Evolutionary conservation across 1,140 invertebrate genomes (phyloP).

Genomic region (Eciton burchellii): DNA sequence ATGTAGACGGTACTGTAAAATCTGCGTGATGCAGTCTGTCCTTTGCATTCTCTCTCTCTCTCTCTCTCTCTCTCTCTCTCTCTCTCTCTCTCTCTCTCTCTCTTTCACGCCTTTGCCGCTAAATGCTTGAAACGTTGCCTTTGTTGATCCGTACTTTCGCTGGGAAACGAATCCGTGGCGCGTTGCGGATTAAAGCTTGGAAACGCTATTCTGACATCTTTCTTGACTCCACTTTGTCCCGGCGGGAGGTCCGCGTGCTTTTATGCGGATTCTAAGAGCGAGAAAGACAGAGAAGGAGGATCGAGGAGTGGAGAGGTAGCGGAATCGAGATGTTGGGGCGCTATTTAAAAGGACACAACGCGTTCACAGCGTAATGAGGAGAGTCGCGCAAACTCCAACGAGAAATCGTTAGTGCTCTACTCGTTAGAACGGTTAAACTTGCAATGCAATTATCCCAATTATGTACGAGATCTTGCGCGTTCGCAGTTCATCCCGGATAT

Average conservation of each 20-base stretch:
- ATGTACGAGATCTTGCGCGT: constrained; percentile 57
- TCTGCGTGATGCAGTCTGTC: constrained; percentile 16
- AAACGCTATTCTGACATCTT: constrained; percentile 57
- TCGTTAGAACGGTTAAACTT: constrained; percentile 51
- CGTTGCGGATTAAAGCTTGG: constrained; percentile 63
- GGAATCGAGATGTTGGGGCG: not conserved
- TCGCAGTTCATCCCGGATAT: constrained; percentile 49
- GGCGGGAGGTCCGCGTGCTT: constrained; percentile 35
- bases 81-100: not conserved
- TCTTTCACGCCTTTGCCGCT: constrained; percentile 9
- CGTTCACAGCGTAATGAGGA: constrained; percentile 52
- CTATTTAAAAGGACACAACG: constrained; percentile 43
- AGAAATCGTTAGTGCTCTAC: constrained; percentile 56
- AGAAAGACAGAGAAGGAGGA: constrained; percentile 9
- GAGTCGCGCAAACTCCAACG: constrained; percentile 51
- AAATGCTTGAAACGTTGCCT: constrained; percentile 48
- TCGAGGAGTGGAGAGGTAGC: not conserved
- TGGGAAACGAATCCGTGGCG: constrained; percentile 53
- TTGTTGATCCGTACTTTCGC: constrained; percentile 64
- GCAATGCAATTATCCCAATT: constrained; percentile 57
- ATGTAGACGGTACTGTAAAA: constrained; percentile 30
- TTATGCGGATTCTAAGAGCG: not conserved
- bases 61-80: too few species aligned
- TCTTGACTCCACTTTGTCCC: constrained; percentile 42
- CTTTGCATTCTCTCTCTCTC: constrained; percentile 36